A percentile compares a stretch with the other conserved stretches of the same genome.
phyloP scores from a whole-genome alignment of 2,888 invertebrate species.

The Ophonus ardosiacus region DNA sequence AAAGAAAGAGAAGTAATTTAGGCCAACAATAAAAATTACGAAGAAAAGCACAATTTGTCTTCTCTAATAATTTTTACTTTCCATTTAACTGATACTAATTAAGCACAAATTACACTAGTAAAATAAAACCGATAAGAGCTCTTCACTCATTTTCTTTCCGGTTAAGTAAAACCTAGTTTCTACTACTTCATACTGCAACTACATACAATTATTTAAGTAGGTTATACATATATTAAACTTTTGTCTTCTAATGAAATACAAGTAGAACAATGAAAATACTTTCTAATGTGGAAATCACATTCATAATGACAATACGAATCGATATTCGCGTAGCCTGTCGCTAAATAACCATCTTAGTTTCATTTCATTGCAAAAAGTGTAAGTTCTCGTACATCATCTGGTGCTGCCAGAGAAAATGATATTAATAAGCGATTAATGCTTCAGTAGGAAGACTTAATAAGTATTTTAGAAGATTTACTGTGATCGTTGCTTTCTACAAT shows the following conservation, averaged over 20 bases:
- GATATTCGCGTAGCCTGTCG: neutral
- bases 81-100: constrained; percentile 9
- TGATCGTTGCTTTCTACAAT: neutral
- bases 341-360: neutral
- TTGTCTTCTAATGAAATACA: constrained; percentile 42
- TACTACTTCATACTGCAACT: constrained; percentile 5
- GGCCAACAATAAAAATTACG: neutral
- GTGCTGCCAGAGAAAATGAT: neutral
- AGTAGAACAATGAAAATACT: constrained; percentile 48
- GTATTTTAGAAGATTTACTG: too few relatives aligned
- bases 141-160: constrained; percentile 27
- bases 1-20: neutral
- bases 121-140: constrained; percentile 9
- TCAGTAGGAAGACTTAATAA: too few relatives aligned
- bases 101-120: neutral
- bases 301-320: neutral
- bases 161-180: constrained; percentile 6
- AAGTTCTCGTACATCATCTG: neutral
- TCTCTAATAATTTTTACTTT: constrained; percentile 11
- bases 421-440: too few relatives aligned
- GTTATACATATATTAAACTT: constrained; percentile 50
- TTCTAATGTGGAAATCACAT: constrained; percentile 34
- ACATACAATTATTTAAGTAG: constrained; percentile 39
- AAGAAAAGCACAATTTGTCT: neutral
- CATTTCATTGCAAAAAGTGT: neutral